Evolutionary conservation across 2,888 invertebrate genomes (phyloP).

Genomic region (Pheosia gnoma): DNA sequence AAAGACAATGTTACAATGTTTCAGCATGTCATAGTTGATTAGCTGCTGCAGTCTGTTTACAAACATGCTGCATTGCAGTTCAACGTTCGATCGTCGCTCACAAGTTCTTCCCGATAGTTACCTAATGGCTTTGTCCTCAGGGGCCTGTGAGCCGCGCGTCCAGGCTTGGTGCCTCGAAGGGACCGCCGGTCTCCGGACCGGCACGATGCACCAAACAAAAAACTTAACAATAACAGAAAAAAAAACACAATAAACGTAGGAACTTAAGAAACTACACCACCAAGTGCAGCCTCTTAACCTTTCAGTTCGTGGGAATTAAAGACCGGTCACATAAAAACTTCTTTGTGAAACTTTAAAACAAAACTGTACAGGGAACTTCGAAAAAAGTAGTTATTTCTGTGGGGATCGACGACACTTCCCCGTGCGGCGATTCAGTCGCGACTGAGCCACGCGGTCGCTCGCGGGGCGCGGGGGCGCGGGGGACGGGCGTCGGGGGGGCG

Average conservation of each 20-base stretch:
- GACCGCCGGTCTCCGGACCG: conserved; percentile 78
- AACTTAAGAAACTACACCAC: conserved; percentile 75
- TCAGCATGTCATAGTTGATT: conserved; percentile 40
- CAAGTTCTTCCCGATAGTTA: conserved; percentile 64
- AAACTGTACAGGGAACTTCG: conserved; percentile 80
- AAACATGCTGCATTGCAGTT: conserved; percentile 55
- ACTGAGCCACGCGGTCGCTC: conserved; percentile 80
- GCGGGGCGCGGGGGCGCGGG: conserved; percentile 56
- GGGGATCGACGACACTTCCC: conserved; percentile 79
- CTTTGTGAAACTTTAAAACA: conserved; percentile 78
- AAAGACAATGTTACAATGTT: conserved; percentile 37
- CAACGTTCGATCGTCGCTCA: conserved; percentile 38
- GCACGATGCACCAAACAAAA: conserved; percentile 83
- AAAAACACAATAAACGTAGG: conserved; percentile 79
- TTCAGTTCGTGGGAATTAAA: conserved; percentile 66
- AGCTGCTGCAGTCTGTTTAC: conserved; percentile 53
- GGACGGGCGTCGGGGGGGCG: conserved; percentile 44
- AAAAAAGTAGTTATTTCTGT: conserved; percentile 77
- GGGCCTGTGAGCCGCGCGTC: conserved; percentile 72
- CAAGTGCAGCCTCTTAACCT: conserved; percentile 68
- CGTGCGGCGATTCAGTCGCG: conserved; percentile 74
- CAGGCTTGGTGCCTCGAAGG: conserved; percentile 75
- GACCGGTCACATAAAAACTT: conserved; percentile 75
- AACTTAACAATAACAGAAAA: conserved; percentile 82
- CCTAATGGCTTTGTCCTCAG: conserved; percentile 81